Evolutionary conservation across 2,888 invertebrate genomes (phyloP), one percentile per base, ranked within the genome.

Genomic region (Drosophila seclusa): DNA sequence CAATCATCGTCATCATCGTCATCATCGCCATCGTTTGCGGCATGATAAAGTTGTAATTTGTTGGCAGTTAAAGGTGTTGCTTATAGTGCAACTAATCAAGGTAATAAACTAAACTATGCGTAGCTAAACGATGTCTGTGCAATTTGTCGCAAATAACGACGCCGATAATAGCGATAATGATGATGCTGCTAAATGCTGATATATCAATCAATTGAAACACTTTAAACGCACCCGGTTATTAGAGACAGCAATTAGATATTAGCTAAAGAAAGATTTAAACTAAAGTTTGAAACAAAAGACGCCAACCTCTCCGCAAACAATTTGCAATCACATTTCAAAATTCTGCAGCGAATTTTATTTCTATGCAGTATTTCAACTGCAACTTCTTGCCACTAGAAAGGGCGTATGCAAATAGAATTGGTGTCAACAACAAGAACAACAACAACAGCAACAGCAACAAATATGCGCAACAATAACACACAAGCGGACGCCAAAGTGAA

Each of bases 31-130:
- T 79, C 87, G 82, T 83, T 89, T 81, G 89, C 88, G 83, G 88
- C 86, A 88, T 88, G 89, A 87, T 87, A 87, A 87, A 90, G 87
- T 83, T 89, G 89, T 90, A 87, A 87, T 90, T 87, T 89, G 89
- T 86, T 88, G 87, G 87, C 89, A 87, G 87, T 89, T 83, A 87
- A 86, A 87, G 87, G 90, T 87, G 87, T 90, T 90, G 87, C 90
- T 90, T 86, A 88, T 90, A 89, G 90, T 87, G 89, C 87, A 86
- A 89, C 87, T 87, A 87, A 90, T 90, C 80, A 87, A 83, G 82
- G 73, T 88, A 78, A 84, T 87, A 87, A 89, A 87, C 87, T 87
- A 82, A 86, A 88, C 90, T 83, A 80, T 80, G 87, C 89, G 82
- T 81, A 66, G 87, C 83, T 86, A 87, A 84, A 84, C 87, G 89